A percentile compares a stretch with the other conserved stretches of the same genome.
Conservation (phyloP, 2,888 invertebrate species). For the Strigamia crassipes region DNA sequence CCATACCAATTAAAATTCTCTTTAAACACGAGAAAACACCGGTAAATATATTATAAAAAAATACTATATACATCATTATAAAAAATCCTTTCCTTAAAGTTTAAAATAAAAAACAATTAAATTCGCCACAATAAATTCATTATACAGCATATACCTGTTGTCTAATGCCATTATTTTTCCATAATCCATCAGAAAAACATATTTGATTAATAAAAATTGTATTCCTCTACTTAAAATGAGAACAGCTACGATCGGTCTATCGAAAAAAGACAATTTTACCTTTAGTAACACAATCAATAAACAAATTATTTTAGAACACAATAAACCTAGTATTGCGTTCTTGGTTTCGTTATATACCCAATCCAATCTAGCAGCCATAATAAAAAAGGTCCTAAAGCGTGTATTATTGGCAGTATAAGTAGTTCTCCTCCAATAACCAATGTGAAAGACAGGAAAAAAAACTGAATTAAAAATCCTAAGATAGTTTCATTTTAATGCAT, state of each 20-base stretch:
- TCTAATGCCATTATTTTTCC: conserved; percentile 21
- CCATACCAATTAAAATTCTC: background rate
- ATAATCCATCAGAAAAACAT: background rate
- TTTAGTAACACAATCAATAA: background rate
- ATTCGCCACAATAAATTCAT: background rate
- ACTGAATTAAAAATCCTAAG: background rate
- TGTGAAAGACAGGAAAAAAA: background rate
- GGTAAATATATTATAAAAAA: conserved; percentile 14
- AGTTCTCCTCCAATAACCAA: background rate
- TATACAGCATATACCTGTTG: background rate
- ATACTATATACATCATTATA: conserved; percentile 25
- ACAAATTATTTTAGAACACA: background rate
- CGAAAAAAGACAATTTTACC: background rate
- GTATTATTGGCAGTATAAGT: background rate
- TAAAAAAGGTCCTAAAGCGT: background rate
- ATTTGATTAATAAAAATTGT: background rate
- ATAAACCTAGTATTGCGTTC: background rate
- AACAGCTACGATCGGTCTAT: background rate
- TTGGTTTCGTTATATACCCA: background rate
- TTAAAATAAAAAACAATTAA: background rate
- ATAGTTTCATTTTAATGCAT: background rate
- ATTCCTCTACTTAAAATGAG: background rate
- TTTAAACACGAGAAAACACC: background rate
- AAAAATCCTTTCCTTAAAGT: conserved; percentile 5
- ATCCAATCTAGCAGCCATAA: background rate